Percentiles rank a stretch among this genome's conserved stretches.
Conservation (phyloP, 2,113 vertebrate species). For the Heterotilapia buettikoferi region DNA sequence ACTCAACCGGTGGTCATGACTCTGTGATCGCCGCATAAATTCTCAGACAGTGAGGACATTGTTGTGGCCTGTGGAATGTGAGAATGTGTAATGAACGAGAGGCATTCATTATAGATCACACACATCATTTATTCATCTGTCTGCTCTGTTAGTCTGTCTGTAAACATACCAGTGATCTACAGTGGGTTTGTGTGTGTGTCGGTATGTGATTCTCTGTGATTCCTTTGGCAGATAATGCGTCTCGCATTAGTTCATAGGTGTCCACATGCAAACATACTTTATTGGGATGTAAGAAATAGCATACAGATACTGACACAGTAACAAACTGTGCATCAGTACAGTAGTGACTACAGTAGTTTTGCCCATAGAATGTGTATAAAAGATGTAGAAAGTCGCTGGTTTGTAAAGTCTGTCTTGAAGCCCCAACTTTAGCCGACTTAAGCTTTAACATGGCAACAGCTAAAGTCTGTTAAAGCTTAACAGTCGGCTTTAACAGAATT, state of each 20-base stretch:
- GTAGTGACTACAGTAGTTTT: not conserved
- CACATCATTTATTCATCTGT: conserved; percentile 75
- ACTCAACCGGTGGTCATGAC: not conserved
- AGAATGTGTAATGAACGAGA: conserved; percentile 70
- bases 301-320: not conserved
- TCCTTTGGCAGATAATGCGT: not conserved
- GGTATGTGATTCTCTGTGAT: conserved; percentile 3
- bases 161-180: conserved; percentile 58
- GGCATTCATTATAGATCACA: conserved; percentile 75
- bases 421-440: not conserved
- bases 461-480: not conserved
- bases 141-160: conserved; percentile 66
- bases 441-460: not conserved
- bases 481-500: not conserved
- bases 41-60: conserved; percentile 22
- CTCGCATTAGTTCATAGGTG: not conserved
- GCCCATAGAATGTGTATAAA: accelerated
- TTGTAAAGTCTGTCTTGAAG: not conserved
- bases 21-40: not conserved
- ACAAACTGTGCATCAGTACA: not conserved
- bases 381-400: not conserved
- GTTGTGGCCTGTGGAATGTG: conserved; percentile 60
- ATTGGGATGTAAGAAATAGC: not conserved
- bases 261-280: not conserved
- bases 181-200: not conserved